Evolutionary conservation across 2,113 vertebrate genomes (phyloP).

Genomic region (Emydocephalus ijimae): DNA sequence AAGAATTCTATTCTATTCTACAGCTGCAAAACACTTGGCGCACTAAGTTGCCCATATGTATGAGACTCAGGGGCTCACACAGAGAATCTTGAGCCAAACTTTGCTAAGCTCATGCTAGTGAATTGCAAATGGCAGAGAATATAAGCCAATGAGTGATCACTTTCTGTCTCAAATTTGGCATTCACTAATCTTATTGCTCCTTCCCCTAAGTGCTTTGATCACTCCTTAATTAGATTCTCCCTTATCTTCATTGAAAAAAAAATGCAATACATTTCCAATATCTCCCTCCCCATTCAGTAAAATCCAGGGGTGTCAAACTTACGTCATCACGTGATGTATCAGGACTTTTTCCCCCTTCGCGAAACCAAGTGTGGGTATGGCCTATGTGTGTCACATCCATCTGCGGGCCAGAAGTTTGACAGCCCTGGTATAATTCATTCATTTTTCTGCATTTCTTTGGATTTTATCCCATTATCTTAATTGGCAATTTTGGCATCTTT

Average conservation of each 20-base stretch:
- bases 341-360: no score
- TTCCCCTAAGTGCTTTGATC: not conserved
- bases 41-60: not conserved
- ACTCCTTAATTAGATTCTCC: not conserved
- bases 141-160: not conserved
- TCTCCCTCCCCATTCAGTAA: not conserved
- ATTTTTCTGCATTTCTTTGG: not conserved
- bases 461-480: not conserved
- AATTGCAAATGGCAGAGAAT: not conserved
- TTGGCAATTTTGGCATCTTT: not conserved
- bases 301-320: no score
- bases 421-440: not conserved
- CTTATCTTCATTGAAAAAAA: not conserved
- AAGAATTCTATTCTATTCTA: not conserved
- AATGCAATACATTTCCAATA: not conserved
- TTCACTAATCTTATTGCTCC: not conserved
- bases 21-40: not conserved
- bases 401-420: no score
- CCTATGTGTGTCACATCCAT: no score
- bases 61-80: not conserved
- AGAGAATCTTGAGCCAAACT: not conserved
- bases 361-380: no score
- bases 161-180: not conserved
- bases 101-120: not conserved
- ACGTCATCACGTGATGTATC: no score